phyloP scores from a whole-genome alignment of 2,113 vertebrate genomes.

The Acrocephalus kingi region DNA sequence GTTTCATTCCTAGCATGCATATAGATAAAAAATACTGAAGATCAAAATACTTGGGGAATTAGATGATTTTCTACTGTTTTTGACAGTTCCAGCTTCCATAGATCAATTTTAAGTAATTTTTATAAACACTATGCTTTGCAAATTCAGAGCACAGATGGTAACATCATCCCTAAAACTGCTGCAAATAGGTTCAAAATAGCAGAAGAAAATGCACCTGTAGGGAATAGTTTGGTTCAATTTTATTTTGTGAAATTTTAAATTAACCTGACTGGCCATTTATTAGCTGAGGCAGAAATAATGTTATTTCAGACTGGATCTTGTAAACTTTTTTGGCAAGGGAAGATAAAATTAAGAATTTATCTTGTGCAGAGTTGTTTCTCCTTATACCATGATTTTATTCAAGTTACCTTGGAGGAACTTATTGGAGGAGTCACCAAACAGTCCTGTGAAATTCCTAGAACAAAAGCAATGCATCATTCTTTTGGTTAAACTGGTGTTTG shows the following conservation, averaged over 20 bases:
- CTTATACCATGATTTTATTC: background rate
- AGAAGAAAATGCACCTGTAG: background rate
- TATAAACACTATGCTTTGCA: background rate
- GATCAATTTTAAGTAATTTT: background rate
- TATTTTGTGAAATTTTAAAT: slow-evolving; percentile 10
- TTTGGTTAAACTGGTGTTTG: background rate
- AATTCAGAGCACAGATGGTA: background rate
- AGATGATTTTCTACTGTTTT: background rate
- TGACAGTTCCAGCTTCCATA: background rate
- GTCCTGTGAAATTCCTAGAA: background rate
- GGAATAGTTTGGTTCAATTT: background rate
- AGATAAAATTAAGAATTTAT: background rate
- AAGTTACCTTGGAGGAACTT: background rate
- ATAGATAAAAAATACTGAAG: background rate
- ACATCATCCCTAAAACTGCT: background rate
- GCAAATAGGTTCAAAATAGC: background rate
- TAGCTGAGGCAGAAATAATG: background rate
- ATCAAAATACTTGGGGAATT: background rate
- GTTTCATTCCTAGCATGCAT: background rate
- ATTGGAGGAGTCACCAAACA: background rate
- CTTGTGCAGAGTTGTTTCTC: background rate
- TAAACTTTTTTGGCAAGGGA: background rate
- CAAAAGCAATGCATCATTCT: accelerated
- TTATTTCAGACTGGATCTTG: background rate
- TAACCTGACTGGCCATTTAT: background rate